Evolutionary conservation across 1,140 invertebrate species (phyloP).

Genomic region (Leptopilina boulardi): DNA sequence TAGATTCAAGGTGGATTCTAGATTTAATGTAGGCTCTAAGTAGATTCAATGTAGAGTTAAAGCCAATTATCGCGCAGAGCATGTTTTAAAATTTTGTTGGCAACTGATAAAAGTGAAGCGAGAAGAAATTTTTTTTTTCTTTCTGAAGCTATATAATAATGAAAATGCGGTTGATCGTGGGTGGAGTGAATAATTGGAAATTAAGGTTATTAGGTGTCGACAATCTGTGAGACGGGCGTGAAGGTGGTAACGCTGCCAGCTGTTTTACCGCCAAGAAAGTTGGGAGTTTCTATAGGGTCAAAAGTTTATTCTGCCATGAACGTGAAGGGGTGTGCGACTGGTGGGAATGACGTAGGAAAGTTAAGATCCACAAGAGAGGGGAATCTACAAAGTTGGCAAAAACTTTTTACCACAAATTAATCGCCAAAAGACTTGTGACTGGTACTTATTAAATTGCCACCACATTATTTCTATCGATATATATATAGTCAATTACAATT

Average conservation of each 20-base stretch:
- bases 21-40: too few relatives aligned
- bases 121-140: too few relatives aligned
- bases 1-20: too few relatives aligned
- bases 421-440: constrained; percentile 72
- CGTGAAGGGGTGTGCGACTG: constrained; percentile 62
- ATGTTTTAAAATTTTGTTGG: too few relatives aligned
- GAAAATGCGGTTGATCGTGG: constrained; percentile 42
- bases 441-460: constrained; percentile 74
- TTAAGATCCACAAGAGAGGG: constrained; percentile 69
- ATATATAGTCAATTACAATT: neutral
- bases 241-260: constrained; percentile 63
- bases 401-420: constrained; percentile 74
- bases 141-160: constrained; percentile 21
- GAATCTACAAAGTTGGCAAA: constrained; percentile 71
- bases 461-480: constrained; percentile 70
- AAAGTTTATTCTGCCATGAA: constrained; percentile 68
- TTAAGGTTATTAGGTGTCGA: constrained; percentile 67
- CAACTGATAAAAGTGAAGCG: too few relatives aligned
- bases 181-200: constrained; percentile 58
- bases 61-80: too few relatives aligned
- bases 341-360: constrained; percentile 71
- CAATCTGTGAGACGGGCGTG: constrained; percentile 56
- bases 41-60: too few relatives aligned
- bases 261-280: constrained; percentile 70
- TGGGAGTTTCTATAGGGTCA: constrained; percentile 61